phyloP scores from a whole-genome alignment of 2,113 vertebrate genomes.

The Setophaga coronata region DNA sequence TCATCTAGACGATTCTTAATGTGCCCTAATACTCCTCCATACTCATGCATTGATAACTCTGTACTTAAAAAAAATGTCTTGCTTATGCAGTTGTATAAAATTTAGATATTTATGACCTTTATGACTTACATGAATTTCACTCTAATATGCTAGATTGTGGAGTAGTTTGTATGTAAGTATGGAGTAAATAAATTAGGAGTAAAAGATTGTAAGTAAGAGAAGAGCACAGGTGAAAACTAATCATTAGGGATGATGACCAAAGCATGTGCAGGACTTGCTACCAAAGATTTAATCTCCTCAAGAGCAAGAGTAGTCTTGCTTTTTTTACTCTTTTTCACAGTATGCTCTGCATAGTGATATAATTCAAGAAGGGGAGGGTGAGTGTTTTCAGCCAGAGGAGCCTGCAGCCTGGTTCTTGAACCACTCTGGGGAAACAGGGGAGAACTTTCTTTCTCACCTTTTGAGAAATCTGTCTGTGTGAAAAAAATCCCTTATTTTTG shows the following conservation, averaged over 20 bases:
- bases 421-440: not conserved
- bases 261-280: rapidly evolving
- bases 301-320: not conserved
- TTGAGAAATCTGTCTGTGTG: not conserved
- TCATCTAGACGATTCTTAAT: not conserved
- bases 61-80: not conserved
- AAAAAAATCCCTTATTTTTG: not conserved
- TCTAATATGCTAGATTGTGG: not conserved
- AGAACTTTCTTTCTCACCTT: not conserved
- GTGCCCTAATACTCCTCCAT: not conserved
- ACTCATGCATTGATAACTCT: not conserved
- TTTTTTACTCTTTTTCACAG: not conserved
- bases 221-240: rapidly evolving
- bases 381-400: not conserved
- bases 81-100: not conserved
- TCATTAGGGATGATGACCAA: not conserved
- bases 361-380: not conserved
- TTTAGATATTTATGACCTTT: not conserved
- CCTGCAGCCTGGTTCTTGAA: not conserved
- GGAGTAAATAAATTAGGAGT: not conserved
- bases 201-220: not conserved
- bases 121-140: not conserved
- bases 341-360: not conserved
- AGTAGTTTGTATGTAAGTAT: not conserved
- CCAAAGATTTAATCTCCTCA: not conserved